Evolutionary conservation across 2,797 vertebrate species (phyloP).

Genomic region (Urosaurus nigricauda): DNA sequence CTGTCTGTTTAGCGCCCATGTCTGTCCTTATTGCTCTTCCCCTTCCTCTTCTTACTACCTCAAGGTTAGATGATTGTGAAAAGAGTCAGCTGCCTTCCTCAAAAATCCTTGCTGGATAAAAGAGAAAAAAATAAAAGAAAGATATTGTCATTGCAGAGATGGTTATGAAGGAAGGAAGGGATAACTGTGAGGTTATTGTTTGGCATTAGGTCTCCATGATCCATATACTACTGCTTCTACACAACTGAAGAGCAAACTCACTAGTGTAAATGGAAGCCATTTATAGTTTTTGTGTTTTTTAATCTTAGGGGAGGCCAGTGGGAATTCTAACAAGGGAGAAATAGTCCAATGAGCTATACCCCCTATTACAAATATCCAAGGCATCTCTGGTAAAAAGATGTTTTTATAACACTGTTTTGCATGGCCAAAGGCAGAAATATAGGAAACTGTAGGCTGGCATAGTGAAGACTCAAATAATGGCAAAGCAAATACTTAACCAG

Average conservation of each 20-base stretch:
- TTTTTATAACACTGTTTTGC: too few relatives aligned
- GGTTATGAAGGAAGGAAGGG: neutral
- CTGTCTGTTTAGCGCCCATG: too few relatives aligned
- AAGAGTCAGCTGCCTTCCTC: neutral
- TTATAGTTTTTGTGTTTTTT: too few relatives aligned
- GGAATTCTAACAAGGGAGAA: neutral
- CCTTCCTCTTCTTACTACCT: too few relatives aligned
- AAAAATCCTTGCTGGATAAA: neutral
- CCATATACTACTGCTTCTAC: neutral
- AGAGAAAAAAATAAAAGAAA: neutral
- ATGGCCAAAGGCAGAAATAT: too few relatives aligned
- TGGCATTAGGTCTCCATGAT: neutral
- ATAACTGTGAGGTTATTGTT: neutral
- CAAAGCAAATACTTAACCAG: too few relatives aligned
- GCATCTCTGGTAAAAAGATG: too few relatives aligned
- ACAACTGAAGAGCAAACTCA: too few relatives aligned
- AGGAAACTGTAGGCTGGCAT: too few relatives aligned
- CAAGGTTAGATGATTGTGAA: neutral
- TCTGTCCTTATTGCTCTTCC: neutral
- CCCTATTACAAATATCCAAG: too few relatives aligned
- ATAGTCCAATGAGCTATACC: neutral
- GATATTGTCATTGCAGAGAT: neutral
- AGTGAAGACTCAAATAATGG: too few relatives aligned
- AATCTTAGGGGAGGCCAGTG: neutral
- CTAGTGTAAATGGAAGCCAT: neutral